Evolutionary conservation across 2,888 invertebrate species (phyloP), one percentile per base, ranked within the genome.

Genomic region (Willowsia nigromaculata): DNA sequence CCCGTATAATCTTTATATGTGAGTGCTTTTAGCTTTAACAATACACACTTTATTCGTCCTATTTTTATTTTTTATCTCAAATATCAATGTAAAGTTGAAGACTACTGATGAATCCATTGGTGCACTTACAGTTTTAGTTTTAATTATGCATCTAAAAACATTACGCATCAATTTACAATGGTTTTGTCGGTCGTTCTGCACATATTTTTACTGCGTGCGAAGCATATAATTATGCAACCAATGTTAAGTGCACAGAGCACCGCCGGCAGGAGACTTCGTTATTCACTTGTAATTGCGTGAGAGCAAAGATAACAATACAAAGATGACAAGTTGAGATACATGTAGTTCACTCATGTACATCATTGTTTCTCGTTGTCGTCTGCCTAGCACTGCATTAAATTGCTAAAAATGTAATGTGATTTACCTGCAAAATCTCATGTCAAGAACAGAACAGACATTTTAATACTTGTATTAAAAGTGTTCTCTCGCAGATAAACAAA

Each of bases 191-290:
- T 47, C 53, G 27, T 15, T 27, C 50, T 18, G 33, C 43, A 43
- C 71, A 22, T 27, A 13, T 68, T 59, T 37, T 43, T 30, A 71
- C 43, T 71, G 25, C 62, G 85, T 84, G 71, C 50, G 85, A 85
- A 85, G 18, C 65, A 76, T 85, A 40, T 86, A 86, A 86, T 86
- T 86, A 86, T 86, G 86, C 80, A 86, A 86, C 80, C 86, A 86
- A 86, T 86, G 86, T 86, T 86, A 86, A 86, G 86, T 40, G 85
- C 85, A 78, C 30, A 47, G 22, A 43, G 25, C 13, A 43, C 62
- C 53, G 25, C 74, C n/a, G 65, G 80, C 80, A 33, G 30, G 25
- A 40, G 33, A 25, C 80, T 62, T 1, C 40, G 6, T 33, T 71
- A 40, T 71, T 71, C 30, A 62, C 33, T 40, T 71, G 71, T 71